Evolutionary conservation across 2,113 vertebrate species (phyloP).

Genomic region (Morone saxatilis): DNA sequence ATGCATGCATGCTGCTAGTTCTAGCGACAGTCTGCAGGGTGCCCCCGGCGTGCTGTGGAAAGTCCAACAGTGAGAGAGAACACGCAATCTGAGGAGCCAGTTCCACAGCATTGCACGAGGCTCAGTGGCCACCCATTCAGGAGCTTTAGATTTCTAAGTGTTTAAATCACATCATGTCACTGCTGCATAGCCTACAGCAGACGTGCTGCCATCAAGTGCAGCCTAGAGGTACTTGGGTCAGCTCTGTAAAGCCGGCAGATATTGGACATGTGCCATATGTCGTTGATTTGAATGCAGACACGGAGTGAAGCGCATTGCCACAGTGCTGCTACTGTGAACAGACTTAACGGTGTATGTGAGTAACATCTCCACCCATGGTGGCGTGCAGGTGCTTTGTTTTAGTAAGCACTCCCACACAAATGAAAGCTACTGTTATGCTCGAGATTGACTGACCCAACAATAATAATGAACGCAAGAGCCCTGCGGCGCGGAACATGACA

Average conservation of each 20-base stretch:
- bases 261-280: background rate
- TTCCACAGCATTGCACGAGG: constrained; percentile 30
- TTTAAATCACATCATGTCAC: background rate
- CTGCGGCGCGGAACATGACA: too few species aligned
- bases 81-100: constrained; percentile 9
- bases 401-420: too few species aligned
- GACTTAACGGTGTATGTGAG: too few species aligned
- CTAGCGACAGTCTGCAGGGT: background rate
- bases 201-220: background rate
- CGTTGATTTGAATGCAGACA: background rate
- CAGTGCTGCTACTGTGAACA: background rate
- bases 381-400: background rate
- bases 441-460: too few species aligned
- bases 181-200: background rate
- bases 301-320: background rate
- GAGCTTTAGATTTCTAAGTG: background rate
- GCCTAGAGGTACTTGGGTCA: background rate
- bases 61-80: background rate
- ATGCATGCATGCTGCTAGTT: background rate
- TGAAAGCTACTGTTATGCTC: background rate
- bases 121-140: background rate
- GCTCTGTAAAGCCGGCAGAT: background rate
- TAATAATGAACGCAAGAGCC: too few species aligned
- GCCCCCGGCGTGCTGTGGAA: background rate
- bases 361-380: background rate